Evolutionary conservation across 1,140 invertebrate genomes (phyloP), one percentile per base, ranked within the genome.

Genomic region (Pseudachorutes palmiensis): DNA sequence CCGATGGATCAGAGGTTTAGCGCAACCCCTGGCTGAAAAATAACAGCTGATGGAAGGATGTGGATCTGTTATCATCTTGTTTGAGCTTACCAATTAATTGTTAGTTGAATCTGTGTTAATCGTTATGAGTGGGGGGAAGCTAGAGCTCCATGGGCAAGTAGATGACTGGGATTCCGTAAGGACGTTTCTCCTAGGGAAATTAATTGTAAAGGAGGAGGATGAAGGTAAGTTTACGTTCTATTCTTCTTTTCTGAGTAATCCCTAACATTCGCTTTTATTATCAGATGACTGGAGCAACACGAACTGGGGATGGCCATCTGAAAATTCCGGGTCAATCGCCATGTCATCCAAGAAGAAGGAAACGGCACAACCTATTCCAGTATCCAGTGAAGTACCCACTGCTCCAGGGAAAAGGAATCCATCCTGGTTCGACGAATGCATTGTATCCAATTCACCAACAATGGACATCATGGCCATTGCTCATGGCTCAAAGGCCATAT

Each of bases 381-480:
- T n/a, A n/a, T n/a, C n/a, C n/a, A n/a, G n/a, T n/a, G n/a, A n/a
- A n/a, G n/a, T n/a, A n/a, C n/a, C n/a, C 26, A 29, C 24, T 28
- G 30, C 14, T 29, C 1, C 36, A 64, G 73, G 71, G 41, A 62
- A 33, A 29, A 68, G 72, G 9, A 72, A 55, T 9, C 36, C 19
- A 19, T 41, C 70, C 74, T 91, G 89, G 89, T 76, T 91, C n/a
- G 84, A 87, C 71, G 81, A 84, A 33, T 85, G 87, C 75, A 76
- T 83, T 59, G 78, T 89, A 59, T 85, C 87, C n/a, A 74, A 88
- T n/a, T 89, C 87, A 29, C 86, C 86, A 28, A 85, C 85, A 64
- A 84, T 84, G 49, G 89, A 90, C 76, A 72, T 89, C 36, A 77
- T 92, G 65, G 86, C 83, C 12, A 77, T 92, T 63, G 87, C 85